These are phyloP conservation scores for Eurytoma adleriae DNA, from an alignment of 2,888 invertebrate genomes.

Conservation along the genomic window DNA sequence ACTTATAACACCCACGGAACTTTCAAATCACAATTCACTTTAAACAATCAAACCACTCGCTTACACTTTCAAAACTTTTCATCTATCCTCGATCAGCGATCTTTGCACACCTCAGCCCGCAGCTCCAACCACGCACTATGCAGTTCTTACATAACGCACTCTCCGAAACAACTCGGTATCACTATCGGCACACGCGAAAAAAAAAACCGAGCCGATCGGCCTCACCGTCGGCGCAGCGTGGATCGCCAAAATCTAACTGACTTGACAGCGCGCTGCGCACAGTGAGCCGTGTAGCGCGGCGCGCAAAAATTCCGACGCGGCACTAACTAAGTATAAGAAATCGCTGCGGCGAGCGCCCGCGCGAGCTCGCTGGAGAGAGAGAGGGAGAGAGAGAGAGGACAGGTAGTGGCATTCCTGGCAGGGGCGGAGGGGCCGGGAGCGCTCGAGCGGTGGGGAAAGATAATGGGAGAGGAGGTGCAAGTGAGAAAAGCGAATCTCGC, in stretches of 20 bases:
- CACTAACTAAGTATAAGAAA: conserved; percentile 28
- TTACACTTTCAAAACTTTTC: too few relatives aligned
- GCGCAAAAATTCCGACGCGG: conserved; percentile 62
- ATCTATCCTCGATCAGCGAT: too few relatives aligned
- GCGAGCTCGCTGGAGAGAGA: conserved; percentile 30
- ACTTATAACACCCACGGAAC: too few relatives aligned
- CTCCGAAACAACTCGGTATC: too few relatives aligned
- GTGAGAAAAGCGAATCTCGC: too few relatives aligned
- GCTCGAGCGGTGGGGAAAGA: conserved; percentile 26
- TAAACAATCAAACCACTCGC: too few relatives aligned
- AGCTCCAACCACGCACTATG: too few relatives aligned
- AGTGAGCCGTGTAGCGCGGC: conserved; percentile 15
- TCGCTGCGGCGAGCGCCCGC: conserved; percentile 2
- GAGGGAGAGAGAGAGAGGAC: conserved; percentile 28
- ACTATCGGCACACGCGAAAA: background rate
- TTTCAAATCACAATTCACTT: too few relatives aligned
- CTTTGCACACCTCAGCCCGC: too few relatives aligned
- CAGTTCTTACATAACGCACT: too few relatives aligned
- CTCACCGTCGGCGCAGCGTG: too few relatives aligned
- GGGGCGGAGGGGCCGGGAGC: background rate
- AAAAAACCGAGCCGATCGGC: background rate
- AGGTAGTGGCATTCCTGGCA: conserved; percentile 13
- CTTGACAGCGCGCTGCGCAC: background rate
- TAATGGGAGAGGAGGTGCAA: conserved; percentile 19
- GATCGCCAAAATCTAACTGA: background rate